Percentiles rank a stretch among this genome's conserved stretches.
Conservation (phyloP, 1,140 invertebrate genomes). For the Heliconius nattereri region DNA sequence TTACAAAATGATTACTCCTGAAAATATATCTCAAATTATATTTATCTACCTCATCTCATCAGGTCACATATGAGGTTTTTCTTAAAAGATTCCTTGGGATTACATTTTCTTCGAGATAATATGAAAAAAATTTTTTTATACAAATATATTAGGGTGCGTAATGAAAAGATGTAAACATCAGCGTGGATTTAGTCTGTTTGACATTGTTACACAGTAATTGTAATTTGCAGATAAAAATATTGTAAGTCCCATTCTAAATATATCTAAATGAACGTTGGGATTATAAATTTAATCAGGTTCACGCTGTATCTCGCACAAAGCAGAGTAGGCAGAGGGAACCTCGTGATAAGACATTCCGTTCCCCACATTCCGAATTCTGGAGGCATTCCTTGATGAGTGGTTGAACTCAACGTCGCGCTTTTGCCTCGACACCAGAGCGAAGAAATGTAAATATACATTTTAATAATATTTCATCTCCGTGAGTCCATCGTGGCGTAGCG, state of each 20-base stretch:
- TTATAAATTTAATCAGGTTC: no score
- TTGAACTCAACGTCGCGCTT: no score
- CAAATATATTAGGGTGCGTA: neutral
- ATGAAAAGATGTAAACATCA: neutral
- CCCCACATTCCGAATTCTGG: no score
- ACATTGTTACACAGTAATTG: neutral
- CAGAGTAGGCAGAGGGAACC: no score
- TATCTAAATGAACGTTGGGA: no score
- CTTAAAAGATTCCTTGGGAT: neutral
- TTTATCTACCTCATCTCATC: neutral
- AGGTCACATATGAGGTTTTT: neutral
- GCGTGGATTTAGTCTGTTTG: neutral
- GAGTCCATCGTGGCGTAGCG: no score
- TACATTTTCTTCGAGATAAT: neutral
- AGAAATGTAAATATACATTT: no score
- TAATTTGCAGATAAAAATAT: neutral
- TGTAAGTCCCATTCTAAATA: neutral
- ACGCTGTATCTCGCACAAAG: no score
- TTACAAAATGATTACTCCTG: neutral
- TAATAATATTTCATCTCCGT: no score
- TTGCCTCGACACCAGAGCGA: no score
- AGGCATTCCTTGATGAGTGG: no score
- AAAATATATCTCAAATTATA: constrained; percentile 15
- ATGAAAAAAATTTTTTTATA: neutral
- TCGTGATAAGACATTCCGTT: no score